Evolutionary conservation across 2,797 vertebrate species (phyloP).

Genomic region (Eptatretus atami): DNA sequence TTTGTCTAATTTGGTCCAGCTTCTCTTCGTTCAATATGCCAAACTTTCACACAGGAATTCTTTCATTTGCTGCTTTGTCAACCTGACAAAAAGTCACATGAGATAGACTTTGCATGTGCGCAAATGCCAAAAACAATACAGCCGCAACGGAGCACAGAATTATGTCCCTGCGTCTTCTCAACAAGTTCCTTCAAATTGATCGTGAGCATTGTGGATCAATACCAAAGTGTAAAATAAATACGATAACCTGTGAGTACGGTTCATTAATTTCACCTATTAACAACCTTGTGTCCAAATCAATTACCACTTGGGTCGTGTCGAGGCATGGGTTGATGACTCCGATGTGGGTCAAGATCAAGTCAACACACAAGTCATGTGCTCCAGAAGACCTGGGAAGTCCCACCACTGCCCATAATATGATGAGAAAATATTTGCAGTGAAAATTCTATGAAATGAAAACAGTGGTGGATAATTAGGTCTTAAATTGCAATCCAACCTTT

Average conservation of each 20-base stretch:
- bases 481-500: too few species aligned
- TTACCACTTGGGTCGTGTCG: slow-evolving; percentile 33
- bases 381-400: slow-evolving; percentile 46
- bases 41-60: slow-evolving; percentile 15
- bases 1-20: too few species aligned
- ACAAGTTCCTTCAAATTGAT: too few species aligned
- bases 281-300: slow-evolving; percentile 61
- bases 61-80: slow-evolving; percentile 32
- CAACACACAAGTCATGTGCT: slow-evolving; percentile 55
- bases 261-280: too few species aligned
- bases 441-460: too few species aligned
- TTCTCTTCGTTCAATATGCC: too few species aligned
- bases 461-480: too few species aligned
- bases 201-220: too few species aligned
- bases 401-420: slow-evolving; percentile 23
- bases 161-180: not conserved
- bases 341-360: slow-evolving; percentile 71
- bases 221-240: too few species aligned
- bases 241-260: too few species aligned
- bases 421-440: not conserved
- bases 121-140: too few species aligned
- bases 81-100: slow-evolving; percentile 24
- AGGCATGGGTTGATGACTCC: slow-evolving; percentile 39
- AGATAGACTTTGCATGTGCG: not conserved
- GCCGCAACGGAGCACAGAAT: not conserved